These are phyloP conservation scores for Scaptomyza flava DNA, from an alignment of 2,888 invertebrate genomes.

Conservation along the genomic window DNA sequence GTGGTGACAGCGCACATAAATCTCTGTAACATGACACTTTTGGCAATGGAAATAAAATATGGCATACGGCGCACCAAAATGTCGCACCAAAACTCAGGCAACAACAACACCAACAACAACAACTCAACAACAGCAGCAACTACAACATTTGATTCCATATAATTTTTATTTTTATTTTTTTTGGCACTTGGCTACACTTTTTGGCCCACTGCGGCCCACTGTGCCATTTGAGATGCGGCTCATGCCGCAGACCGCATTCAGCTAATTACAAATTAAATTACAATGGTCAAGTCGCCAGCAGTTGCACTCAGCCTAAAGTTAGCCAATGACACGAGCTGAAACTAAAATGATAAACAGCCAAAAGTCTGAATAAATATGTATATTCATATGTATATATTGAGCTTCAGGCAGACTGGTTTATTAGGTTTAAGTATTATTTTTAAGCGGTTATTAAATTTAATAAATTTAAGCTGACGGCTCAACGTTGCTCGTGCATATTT, in stretches of 20 bases:
- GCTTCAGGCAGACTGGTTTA: not conserved
- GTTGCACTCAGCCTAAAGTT: slow-evolving; percentile 23
- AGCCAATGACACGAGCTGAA: slow-evolving; percentile 45
- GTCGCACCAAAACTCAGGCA: slow-evolving; percentile 74
- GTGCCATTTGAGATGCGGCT: slow-evolving; percentile 64
- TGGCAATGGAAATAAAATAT: slow-evolving; percentile 84
- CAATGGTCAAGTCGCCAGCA: slow-evolving; percentile 50
- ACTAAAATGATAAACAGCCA: not conserved
- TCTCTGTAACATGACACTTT: slow-evolving; percentile 85
- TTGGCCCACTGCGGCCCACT: slow-evolving; percentile 53
- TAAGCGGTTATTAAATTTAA: not conserved
- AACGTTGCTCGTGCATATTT: not conserved
- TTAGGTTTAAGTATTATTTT: too few relatives aligned
- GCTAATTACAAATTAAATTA: slow-evolving; percentile 78
- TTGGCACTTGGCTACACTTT: slow-evolving; percentile 45
- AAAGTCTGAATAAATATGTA: not conserved
- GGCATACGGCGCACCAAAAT: slow-evolving; percentile 80
- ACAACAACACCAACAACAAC: slow-evolving; percentile 32
- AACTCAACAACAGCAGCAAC: slow-evolving; percentile 26
- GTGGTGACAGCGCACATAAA: slow-evolving; percentile 81
- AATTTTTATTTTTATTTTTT: slow-evolving; percentile 19
- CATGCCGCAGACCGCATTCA: slow-evolving; percentile 65
- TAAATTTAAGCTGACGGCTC: not conserved
- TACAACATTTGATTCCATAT: slow-evolving; percentile 1
- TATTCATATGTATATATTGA: not conserved